Percentiles rank a stretch among this genome's conserved stretches.
Evolutionary conservation across 2,797 vertebrate species (phyloP).

Genomic region (Centroberyx gerrardi): DNA sequence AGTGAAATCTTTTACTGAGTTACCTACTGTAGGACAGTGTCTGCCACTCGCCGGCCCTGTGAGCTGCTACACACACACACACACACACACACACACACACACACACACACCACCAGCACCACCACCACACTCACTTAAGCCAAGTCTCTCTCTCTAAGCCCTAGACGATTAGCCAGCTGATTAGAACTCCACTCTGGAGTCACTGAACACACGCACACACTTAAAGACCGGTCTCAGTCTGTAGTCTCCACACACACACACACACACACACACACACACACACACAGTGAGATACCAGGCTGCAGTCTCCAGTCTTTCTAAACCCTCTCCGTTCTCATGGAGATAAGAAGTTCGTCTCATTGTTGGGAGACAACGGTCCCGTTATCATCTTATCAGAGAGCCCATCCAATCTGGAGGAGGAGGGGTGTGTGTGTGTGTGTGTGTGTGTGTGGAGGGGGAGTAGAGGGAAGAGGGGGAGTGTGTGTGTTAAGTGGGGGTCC

Average conservation of each 20-base stretch:
- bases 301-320: slow-evolving; percentile 60
- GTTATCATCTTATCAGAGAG: slow-evolving; percentile 80
- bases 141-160: slow-evolving; percentile 36
- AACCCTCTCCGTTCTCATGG: slow-evolving; percentile 77
- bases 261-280: slow-evolving; percentile 50
- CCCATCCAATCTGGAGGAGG: slow-evolving; percentile 69
- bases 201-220: slow-evolving; percentile 46
- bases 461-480: slow-evolving; percentile 1
- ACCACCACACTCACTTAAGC: slow-evolving; percentile 43
- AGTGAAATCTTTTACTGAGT: too few relatives aligned
- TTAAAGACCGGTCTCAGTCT: background rate
- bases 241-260: slow-evolving; percentile 41
- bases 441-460: slow-evolving; percentile 32
- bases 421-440: slow-evolving; percentile 31
- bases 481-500: slow-evolving; percentile 60
- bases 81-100: too few relatives aligned
- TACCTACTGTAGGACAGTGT: too few relatives aligned
- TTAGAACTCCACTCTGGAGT: slow-evolving; percentile 71
- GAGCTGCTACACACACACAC: too few relatives aligned
- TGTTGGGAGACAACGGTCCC: slow-evolving; percentile 72
- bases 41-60: too few relatives aligned
- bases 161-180: slow-evolving; percentile 78
- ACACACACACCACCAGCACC: slow-evolving; percentile 1
- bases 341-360: slow-evolving; percentile 81
- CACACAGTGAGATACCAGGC: slow-evolving; percentile 54